Base-by-base conservation (phyloP, 2,113 vertebrate genomes). In the Rhinogobius similis region DNA sequence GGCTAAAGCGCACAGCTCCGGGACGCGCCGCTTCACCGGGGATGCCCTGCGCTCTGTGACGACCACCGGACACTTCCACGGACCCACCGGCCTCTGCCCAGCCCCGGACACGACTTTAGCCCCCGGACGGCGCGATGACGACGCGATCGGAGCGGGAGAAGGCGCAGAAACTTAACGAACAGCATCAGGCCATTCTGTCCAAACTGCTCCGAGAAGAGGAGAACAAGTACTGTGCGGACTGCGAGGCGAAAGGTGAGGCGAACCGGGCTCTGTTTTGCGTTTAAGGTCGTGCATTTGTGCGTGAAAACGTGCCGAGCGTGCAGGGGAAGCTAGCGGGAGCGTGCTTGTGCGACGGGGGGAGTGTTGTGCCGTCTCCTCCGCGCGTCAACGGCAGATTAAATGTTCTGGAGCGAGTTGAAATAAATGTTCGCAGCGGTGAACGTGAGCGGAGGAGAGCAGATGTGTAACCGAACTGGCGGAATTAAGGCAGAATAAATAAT, bases 221-320 rank as follows among this genome's bases (percentile, higher is more conserved):
- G 88, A 98, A 98, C 94, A 98, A 98, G 90, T 94, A 94, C 88
- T 98, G 97, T 82, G 96, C 96, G 26, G 97, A 98, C 94, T 98
- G 97, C 70, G 95, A 97, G 88, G 96, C 96, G 5, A 98, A 98
- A 94, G 96, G 96, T 96, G 29, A 71, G 23, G 10, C 67, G 16
- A 11, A 62, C 29, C 20, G 18, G n/a, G n/a, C n/a, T n/a, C n/a
- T n/a, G n/a, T n/a, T n/a, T n/a, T n/a, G n/a, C n/a, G n/a, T n/a
- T n/a, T n/a, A n/a, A n/a, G n/a, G n/a, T 8, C 8, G 8, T 62
- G 7, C 9, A 36, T 62, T 20, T 62, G 27, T 39, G 59, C 59
- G 1, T 56, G 26, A 16, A 56, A 56, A 56, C 27, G 56, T 16
- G 56, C 5, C 0, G 20, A 55, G 4, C 12, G 21, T 41, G 56